Evolutionary conservation across 2,113 vertebrate genomes (phyloP).

Genomic region (Campylomormyrus tamandua): DNA sequence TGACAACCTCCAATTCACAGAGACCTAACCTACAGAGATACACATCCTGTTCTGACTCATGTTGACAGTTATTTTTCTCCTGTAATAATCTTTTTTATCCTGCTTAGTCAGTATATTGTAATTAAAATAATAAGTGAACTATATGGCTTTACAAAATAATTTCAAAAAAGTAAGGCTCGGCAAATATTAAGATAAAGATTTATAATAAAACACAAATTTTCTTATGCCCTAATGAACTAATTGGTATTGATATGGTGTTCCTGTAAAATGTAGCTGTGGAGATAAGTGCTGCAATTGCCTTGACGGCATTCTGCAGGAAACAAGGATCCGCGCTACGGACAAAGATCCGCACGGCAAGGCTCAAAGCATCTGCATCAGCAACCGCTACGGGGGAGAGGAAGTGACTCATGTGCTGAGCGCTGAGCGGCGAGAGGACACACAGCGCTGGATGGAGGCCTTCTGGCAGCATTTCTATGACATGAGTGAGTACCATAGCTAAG

Average conservation of each 20-base stretch:
- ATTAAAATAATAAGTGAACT: background rate
- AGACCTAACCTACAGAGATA: background rate
- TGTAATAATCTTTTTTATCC: background rate
- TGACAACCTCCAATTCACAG: background rate
- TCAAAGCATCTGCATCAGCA: slow-evolving; percentile 76
- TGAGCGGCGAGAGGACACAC: slow-evolving; percentile 68
- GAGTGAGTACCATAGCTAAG: slow-evolving; percentile 57
- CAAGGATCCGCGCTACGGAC: slow-evolving; percentile 74
- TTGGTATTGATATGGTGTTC: background rate
- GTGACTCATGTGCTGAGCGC: slow-evolving; percentile 73
- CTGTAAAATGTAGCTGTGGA: background rate
- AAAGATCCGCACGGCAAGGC: slow-evolving; percentile 63
- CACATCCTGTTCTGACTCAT: background rate
- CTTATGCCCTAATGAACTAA: no score
- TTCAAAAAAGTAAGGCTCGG: background rate
- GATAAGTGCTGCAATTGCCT: background rate
- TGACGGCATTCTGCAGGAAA: slow-evolving; percentile 65
- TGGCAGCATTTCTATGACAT: slow-evolving; percentile 93
- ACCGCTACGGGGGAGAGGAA: slow-evolving; percentile 73
- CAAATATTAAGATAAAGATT: background rate
- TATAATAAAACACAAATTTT: background rate
- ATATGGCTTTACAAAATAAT: background rate
- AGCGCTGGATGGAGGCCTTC: slow-evolving; percentile 84
- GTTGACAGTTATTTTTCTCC: background rate
- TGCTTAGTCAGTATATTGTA: background rate